Base-by-base conservation (phyloP, 2,888 invertebrate genomes). In the Acrocyrtus sp. region DNA sequence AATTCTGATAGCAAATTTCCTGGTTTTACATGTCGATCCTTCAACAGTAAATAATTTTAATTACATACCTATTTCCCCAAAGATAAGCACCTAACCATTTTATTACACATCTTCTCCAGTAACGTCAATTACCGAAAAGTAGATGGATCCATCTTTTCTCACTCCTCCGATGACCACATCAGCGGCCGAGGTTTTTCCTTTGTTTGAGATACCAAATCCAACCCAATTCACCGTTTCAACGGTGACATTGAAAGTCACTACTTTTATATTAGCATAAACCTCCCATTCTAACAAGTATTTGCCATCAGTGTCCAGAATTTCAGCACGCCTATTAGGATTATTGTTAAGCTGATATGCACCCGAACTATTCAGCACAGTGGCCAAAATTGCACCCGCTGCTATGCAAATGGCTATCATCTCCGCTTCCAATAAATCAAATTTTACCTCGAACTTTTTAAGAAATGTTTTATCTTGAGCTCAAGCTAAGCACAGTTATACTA, bases 111-210 rank as follows among this genome's bases (percentile, higher is more conserved):
- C n/a, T n/a, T n/a, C n/a, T n/a, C n/a, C n/a, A n/a, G n/a, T n/a
- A n/a, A n/a, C n/a, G n/a, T n/a, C n/a, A n/a, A 10, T 45, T 45
- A 51, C 63, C 1, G 27, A 21, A 12, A 65, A 48, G 29, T 65
- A 65, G n/a, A 43, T 1, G 12, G n/a, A 15, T 27, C 65, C 65
- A 47, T 47, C 27, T 4, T 15, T 1, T 17, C 15, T 15, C 0
- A 65, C 65, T 3, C 65, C 65, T n/a, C 65, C 65, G 6, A 65
- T 47, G 0, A 65, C 24, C 15, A 65, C 19, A 34, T 70, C 70
- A 10, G 43, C 34, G 8, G 56, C 69, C n/a, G n/a, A n/a, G 6
- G 56, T 41, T 22, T 21, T 17, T 0, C 47, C 43, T 15, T 22
- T 48, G 1, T 34, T 45, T 0, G 50, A 21, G 0, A 70, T 24